phyloP scores from a whole-genome alignment of 2,113 vertebrate species.

The Tachycineta bicolor region DNA sequence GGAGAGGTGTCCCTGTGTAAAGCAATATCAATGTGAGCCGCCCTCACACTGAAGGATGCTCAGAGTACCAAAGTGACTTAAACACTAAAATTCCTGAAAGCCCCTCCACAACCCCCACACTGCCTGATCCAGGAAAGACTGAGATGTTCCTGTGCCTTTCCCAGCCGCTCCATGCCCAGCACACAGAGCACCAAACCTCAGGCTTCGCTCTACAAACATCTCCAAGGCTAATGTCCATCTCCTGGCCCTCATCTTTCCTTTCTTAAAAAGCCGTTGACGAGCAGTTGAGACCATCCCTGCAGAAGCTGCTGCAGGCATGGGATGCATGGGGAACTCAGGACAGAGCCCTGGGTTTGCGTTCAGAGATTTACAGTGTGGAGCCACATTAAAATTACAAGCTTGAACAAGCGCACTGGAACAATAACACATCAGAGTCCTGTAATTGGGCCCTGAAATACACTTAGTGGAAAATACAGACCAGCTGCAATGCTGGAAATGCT shows the following conservation, averaged over 20 bases:
- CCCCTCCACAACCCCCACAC: not conserved
- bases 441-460: constrained; percentile 62
- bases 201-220: not conserved
- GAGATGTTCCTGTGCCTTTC: not conserved
- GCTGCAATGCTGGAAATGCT: constrained; percentile 67
- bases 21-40: not conserved
- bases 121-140: not conserved
- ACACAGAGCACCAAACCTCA: not conserved
- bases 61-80: not conserved
- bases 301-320: not conserved
- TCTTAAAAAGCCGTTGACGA: not conserved
- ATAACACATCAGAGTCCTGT: constrained; percentile 63
- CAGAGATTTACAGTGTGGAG: not conserved
- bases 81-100: not conserved
- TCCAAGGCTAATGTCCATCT: not conserved
- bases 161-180: not conserved
- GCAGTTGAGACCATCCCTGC: not conserved
- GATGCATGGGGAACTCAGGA: not conserved
- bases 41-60: not conserved
- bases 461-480: constrained; percentile 60
- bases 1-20: not conserved
- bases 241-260: not conserved
- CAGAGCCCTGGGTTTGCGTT: not conserved
- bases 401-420: constrained; percentile 46
- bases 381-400: constrained; percentile 57